These are phyloP conservation scores for Drosophila monieri DNA, from an alignment of 2,888 invertebrate genomes.

Conservation along the genomic window DNA sequence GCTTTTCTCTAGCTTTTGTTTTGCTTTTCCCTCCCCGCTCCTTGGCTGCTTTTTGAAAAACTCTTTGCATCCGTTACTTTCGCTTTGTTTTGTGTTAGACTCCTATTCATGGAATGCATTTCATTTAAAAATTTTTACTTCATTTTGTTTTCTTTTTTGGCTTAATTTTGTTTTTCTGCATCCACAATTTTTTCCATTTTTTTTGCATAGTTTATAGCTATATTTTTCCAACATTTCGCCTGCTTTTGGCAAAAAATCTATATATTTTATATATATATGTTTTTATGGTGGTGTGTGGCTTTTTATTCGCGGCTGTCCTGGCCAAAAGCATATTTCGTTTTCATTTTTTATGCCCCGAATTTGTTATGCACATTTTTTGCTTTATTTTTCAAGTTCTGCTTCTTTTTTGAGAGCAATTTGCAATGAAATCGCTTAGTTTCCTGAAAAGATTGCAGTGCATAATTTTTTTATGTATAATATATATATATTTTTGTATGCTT, in stretches of 20 bases:
- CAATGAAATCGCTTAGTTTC: slow-evolving; percentile 52
- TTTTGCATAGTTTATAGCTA: slow-evolving; percentile 64
- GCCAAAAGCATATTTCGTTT: slow-evolving; percentile 57
- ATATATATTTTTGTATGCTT: slow-evolving; percentile 23
- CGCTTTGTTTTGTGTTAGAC: slow-evolving; percentile 37
- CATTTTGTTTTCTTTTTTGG: slow-evolving; percentile 19
- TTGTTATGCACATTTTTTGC: slow-evolving; percentile 48
- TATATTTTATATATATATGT: slow-evolving; percentile 51
- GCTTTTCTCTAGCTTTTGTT: not conserved
- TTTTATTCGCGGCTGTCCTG: slow-evolving; percentile 42
- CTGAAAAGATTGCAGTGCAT: slow-evolving; percentile 44
- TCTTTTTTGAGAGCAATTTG: slow-evolving; percentile 39
- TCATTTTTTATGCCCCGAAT: slow-evolving; percentile 43
- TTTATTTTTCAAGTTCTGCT: slow-evolving; percentile 42
- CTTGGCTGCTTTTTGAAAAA: slow-evolving; percentile 6
- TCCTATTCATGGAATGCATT: slow-evolving; percentile 55
- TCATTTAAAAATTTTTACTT: slow-evolving; percentile 41
- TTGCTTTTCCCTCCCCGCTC: too few species aligned
- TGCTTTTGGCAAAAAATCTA: slow-evolving; percentile 48
- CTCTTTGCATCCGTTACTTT: slow-evolving; percentile 45
- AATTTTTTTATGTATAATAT: slow-evolving; percentile 62
- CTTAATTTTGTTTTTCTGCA: slow-evolving; percentile 15
- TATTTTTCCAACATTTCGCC: slow-evolving; percentile 65
- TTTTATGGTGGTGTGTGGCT: slow-evolving; percentile 21
- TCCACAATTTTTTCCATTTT: slow-evolving; percentile 18